These are phyloP conservation scores for Hyaena hyaena DNA, from an alignment of 2,113 vertebrate genomes.

Conservation along the genomic window DNA sequence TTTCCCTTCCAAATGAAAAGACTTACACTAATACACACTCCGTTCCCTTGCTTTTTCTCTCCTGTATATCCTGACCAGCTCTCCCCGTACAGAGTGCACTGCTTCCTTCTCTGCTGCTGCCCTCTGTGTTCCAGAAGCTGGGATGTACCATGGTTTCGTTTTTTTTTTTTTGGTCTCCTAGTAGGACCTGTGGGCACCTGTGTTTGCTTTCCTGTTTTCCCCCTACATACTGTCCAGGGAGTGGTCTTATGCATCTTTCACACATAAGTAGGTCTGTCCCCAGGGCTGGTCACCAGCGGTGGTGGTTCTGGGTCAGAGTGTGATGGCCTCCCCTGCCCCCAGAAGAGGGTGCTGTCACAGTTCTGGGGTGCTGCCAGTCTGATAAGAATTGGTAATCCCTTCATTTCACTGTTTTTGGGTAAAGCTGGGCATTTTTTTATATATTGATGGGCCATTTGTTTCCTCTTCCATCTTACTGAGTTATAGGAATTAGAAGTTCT, in stretches of 20 bases:
- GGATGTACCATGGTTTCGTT: fast-evolving
- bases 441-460: neutral
- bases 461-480: neutral
- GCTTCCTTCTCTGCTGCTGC: fast-evolving
- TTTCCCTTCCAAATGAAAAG: neutral
- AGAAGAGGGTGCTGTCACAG: neutral
- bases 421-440: neutral
- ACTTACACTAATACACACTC: fast-evolving
- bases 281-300: neutral
- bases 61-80: fast-evolving
- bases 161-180: neutral
- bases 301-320: neutral
- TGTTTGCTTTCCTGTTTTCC: neutral
- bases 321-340: neutral
- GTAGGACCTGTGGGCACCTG: neutral
- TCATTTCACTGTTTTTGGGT: no score
- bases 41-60: fast-evolving
- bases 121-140: fast-evolving
- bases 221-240: neutral
- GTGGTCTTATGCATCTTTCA: fast-evolving
- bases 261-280: neutral
- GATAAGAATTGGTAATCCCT: neutral
- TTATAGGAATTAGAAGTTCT: neutral
- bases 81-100: fast-evolving
- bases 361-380: neutral